Conservation (phyloP, 1,140 invertebrate species). For the Ectropis grisescens region DNA sequence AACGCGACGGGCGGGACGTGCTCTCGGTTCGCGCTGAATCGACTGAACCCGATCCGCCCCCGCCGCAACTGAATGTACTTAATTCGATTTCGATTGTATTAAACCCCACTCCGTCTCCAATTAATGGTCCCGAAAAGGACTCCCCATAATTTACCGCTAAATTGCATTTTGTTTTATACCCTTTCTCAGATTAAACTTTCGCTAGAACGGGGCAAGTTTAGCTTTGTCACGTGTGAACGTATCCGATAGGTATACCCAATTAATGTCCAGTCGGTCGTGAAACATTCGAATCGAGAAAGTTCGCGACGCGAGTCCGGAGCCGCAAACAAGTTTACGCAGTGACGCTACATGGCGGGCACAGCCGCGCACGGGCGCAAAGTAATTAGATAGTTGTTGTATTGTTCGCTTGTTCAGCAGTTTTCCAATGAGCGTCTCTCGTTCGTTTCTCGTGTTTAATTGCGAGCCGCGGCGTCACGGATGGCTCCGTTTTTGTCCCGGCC, state of each 20-base stretch:
- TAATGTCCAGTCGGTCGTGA: slow-evolving; percentile 1
- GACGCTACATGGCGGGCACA: slow-evolving; percentile 36
- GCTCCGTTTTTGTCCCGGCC: slow-evolving; percentile 48
- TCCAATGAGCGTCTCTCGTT: slow-evolving; percentile 39
- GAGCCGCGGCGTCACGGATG: slow-evolving; percentile 47
- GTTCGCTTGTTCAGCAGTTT: slow-evolving; percentile 55
- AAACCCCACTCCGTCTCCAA: slow-evolving; percentile 43
- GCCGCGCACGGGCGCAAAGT: slow-evolving; percentile 41
- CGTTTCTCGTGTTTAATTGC: slow-evolving; percentile 53
- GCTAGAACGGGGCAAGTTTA: too few relatives aligned
- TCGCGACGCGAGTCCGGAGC: slow-evolving; percentile 23
- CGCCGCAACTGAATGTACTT: slow-evolving; percentile 58
- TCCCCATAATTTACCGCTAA: slow-evolving; percentile 23
- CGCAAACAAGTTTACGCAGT: slow-evolving; percentile 40
- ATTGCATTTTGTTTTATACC: neutral
- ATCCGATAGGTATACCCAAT: too few relatives aligned
- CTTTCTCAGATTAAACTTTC: too few relatives aligned
- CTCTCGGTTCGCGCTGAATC: slow-evolving; percentile 58
- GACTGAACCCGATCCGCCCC: slow-evolving; percentile 45
- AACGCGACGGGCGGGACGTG: slow-evolving; percentile 20
- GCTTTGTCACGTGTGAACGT: too few relatives aligned
- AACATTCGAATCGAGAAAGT: slow-evolving; percentile 34
- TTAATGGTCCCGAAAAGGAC: slow-evolving; percentile 52
- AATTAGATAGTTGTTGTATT: slow-evolving; percentile 55
- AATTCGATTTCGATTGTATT: slow-evolving; percentile 66